Conservation (phyloP, 2,797 vertebrate species). For the Gallirallus australis region DNA sequence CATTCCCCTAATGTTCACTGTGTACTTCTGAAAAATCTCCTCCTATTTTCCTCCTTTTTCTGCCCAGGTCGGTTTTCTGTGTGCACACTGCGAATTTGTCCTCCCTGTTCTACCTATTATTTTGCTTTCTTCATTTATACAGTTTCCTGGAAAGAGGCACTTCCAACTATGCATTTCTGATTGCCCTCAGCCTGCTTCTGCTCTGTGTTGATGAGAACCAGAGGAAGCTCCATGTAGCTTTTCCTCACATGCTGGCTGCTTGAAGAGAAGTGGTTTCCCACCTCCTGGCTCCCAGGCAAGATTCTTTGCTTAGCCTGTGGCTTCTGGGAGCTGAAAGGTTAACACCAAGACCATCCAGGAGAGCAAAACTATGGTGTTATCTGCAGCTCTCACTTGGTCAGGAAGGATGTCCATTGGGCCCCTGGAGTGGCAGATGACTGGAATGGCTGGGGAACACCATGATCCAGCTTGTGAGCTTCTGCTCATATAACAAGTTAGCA, state of each 20-base stretch:
- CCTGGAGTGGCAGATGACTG: neutral
- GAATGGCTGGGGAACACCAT: rapidly evolving
- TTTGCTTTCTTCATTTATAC: neutral
- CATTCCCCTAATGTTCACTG: neutral
- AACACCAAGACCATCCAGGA: neutral
- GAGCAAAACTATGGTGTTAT: neutral
- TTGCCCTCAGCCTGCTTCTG: neutral
- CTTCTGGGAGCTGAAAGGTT: neutral
- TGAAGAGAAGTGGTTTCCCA: neutral
- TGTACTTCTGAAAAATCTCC: neutral
- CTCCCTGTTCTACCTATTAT: neutral
- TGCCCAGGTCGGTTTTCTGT: neutral
- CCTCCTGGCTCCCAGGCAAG: rapidly evolving
- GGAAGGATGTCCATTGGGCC: neutral
- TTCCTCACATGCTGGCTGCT: neutral
- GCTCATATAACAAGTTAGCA: rapidly evolving
- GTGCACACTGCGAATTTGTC: neutral
- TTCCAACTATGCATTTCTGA: neutral
- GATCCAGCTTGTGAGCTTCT: neutral
- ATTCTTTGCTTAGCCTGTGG: neutral
- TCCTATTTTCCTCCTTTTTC: neutral
- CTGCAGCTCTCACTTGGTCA: neutral
- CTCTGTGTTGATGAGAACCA: neutral
- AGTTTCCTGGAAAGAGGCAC: neutral
- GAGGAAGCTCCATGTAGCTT: neutral